Base-by-base conservation (phyloP, 2,888 invertebrate genomes). In the Scrobipalpa costella region DNA sequence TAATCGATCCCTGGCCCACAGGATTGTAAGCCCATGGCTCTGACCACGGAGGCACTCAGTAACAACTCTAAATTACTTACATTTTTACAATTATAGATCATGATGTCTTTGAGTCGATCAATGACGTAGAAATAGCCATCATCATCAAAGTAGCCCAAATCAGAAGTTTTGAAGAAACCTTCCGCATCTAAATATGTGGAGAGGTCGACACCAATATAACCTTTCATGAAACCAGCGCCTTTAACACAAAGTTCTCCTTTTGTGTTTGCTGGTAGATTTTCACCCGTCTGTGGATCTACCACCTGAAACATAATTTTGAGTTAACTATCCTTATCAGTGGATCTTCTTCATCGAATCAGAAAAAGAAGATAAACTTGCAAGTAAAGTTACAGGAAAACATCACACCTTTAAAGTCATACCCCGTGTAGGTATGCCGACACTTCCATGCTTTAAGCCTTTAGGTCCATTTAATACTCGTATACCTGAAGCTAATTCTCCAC, bases 271-370 rank as follows among this genome's bases (percentile, higher is more conserved):
- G 83, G 90, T 15, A 94, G 72, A 13, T 80, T 73, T 72, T 86
- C 75, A 40, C 87, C 86, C n/a, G 92, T 93, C 67, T 91, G 76
- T 5, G 79, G 69, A 71, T 92, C 86, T 33, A 84, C 80, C 62
- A 92, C 78, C 90, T 90, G 68, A 15, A 50, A 50, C 11, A 34
- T 34, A 3, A 7, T 7, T 34, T 5, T 34, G 34, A 34, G 6
- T 34, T 5, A 7, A 34, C 34, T 34, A 34, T 34, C 5, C 34
- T 7, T 34, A 34, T 11, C 44, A 7, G 11, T 44, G 44, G 11
- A 9, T 3, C 11, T 44, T 13, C 3, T 7, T 44, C 2, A 44
- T 44, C 7, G 44, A 3, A 44, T 7, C 11, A 44, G 11, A n/a
- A n/a, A n/a, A 7, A 44, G 2, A 11, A 13, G 3, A 44, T 7